A percentile compares a stretch with the other conserved stretches of the same genome.
These are phyloP conservation scores for Macrosoma leucophasiata DNA, from an alignment of 2,888 invertebrate species.

Conservation along the genomic window DNA sequence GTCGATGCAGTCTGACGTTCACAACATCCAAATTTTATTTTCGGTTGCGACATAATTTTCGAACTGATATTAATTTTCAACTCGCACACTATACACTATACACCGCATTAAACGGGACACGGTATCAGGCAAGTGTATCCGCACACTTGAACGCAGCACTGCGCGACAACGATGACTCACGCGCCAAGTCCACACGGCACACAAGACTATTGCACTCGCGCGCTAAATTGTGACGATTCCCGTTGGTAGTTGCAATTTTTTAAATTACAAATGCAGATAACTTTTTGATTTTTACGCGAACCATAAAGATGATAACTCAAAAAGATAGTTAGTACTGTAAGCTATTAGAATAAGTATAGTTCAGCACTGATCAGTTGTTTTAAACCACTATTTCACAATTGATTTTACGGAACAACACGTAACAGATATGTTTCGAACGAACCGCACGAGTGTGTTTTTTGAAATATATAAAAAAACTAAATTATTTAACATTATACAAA, in stretches of 20 bases:
- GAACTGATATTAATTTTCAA: neutral
- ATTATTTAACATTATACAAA: neutral
- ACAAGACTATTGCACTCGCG: neutral
- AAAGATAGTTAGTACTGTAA: neutral
- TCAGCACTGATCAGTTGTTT: neutral
- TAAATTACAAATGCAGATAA: neutral
- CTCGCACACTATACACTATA: neutral
- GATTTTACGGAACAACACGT: neutral
- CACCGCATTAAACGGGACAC: neutral
- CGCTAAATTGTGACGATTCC: neutral
- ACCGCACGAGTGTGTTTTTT: too few relatives aligned
- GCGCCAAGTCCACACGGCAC: neutral
- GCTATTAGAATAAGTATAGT: neutral
- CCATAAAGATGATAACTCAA: neutral
- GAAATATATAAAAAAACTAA: too few relatives aligned
- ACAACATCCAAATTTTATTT: conserved; percentile 5
- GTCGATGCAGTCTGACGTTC: conserved; percentile 2
- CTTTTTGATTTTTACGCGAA: neutral
- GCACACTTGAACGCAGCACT: conserved; percentile 5
- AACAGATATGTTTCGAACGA: conserved; percentile 1
- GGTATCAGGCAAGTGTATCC: conserved; percentile 1
- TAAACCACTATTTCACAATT: neutral
- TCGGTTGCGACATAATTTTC: conserved; percentile 4
- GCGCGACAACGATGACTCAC: conserved; percentile 5
- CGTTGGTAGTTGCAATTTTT: neutral